phyloP scores from a whole-genome alignment of 2,113 vertebrate species.

The Prochilodus magdalenae region DNA sequence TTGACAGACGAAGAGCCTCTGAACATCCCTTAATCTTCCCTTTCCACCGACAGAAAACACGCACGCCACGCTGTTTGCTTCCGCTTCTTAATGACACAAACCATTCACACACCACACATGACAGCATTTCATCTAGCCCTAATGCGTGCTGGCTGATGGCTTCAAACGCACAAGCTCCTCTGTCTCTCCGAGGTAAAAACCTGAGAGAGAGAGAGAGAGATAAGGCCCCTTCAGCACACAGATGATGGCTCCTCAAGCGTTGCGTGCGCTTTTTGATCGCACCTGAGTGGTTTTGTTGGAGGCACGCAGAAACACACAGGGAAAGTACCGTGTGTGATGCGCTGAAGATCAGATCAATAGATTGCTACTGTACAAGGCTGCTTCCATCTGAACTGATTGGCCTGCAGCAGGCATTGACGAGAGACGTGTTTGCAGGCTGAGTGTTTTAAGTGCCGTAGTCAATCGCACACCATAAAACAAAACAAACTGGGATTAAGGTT shows the following conservation, averaged over 20 bases:
- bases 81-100: slow-evolving; percentile 80
- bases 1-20: slow-evolving; percentile 79
- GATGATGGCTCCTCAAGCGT: slow-evolving; percentile 65
- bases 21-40: slow-evolving; percentile 82
- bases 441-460: slow-evolving; percentile 47
- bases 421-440: slow-evolving; percentile 33
- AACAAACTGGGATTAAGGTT: slow-evolving; percentile 15
- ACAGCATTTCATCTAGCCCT: slow-evolving; percentile 79
- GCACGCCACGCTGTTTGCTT: slow-evolving; percentile 49
- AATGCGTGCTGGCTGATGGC: slow-evolving; percentile 75
- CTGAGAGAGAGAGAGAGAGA: slow-evolving; percentile 32
- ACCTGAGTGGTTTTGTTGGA: slow-evolving; percentile 72
- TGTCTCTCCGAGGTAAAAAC: slow-evolving; percentile 60
- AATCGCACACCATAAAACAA: slow-evolving; percentile 19
- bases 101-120: slow-evolving; percentile 76
- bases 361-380: slow-evolving; percentile 61
- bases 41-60: slow-evolving; percentile 61
- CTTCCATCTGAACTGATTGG: slow-evolving; percentile 51
- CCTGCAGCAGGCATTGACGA: slow-evolving; percentile 42
- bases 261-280: slow-evolving; percentile 72
- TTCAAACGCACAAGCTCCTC: slow-evolving; percentile 70
- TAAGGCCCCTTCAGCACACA: slow-evolving; percentile 56
- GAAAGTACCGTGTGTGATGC: slow-evolving; percentile 74
- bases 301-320: slow-evolving; percentile 73
- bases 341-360: slow-evolving; percentile 73